A percentile compares a stretch with the other conserved stretches of the same genome.
Conservation (phyloP, 2,888 invertebrate genomes). For the Deroplatys truncata region DNA sequence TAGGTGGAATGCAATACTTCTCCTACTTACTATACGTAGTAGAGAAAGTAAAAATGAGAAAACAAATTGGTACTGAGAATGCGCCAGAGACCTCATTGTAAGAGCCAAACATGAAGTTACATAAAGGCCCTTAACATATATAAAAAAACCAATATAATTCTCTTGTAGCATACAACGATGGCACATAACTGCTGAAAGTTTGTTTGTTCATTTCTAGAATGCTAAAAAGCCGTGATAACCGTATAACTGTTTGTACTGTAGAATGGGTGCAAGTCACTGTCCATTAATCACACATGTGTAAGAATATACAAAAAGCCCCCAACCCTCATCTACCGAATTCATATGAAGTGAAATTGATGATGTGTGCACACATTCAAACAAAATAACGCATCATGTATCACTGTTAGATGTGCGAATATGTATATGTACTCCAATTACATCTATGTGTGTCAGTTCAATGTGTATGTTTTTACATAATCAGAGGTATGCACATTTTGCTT, state of each 20-base stretch:
- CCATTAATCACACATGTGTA: neutral
- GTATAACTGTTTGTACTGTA: neutral
- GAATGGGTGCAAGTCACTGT: neutral
- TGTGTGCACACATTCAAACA: neutral
- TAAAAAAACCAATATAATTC: too few species aligned
- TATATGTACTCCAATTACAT: neutral
- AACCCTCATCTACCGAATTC: neutral
- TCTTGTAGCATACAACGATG: neutral
- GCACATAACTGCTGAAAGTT: neutral
- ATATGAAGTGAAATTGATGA: conserved; percentile 11
- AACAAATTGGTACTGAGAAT: too few species aligned
- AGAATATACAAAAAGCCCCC: neutral
- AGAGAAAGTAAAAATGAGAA: too few species aligned
- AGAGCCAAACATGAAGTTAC: too few species aligned
- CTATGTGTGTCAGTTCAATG: neutral
- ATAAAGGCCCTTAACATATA: too few species aligned
- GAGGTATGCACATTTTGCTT: conserved; percentile 13
- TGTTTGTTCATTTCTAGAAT: neutral
- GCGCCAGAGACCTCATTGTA: too few species aligned
- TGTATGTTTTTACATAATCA: conserved; percentile 7
- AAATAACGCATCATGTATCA: neutral
- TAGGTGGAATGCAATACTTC: too few species aligned
- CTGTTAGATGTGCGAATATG: neutral
- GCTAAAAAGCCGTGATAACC: neutral
- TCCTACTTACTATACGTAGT: too few species aligned